Evolutionary conservation across 2,888 invertebrate species (phyloP).

Genomic region (Ptilodon capucinus): DNA sequence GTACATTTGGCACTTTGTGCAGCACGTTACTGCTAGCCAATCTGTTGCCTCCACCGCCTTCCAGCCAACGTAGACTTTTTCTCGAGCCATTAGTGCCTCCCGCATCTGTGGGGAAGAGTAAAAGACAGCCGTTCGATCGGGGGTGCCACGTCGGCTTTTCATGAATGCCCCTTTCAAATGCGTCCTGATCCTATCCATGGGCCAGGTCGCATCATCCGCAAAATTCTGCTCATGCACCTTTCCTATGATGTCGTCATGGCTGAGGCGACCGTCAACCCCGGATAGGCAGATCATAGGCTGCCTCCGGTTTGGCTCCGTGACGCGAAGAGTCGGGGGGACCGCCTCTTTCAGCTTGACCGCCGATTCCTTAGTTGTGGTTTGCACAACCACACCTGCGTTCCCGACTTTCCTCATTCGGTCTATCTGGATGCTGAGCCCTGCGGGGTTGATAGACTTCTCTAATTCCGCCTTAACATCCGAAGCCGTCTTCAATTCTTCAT

Average conservation of each 20-base stretch:
- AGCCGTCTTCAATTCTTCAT: neutral
- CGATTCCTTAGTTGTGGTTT: conserved; percentile 2
- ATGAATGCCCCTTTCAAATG: neutral
- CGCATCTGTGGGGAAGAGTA: conserved; percentile 9
- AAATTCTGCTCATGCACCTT: conserved; percentile 11
- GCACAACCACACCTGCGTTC: conserved; percentile 16
- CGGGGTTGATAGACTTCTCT: neutral
- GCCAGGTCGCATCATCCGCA: conserved; percentile 3
- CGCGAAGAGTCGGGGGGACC: conserved; percentile 1
- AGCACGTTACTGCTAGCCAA: conserved; percentile 19
- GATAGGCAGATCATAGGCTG: conserved; percentile 5
- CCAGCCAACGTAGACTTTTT: conserved; percentile 18
- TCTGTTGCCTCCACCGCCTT: conserved; percentile 8
- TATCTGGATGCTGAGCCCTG: conserved; percentile 1
- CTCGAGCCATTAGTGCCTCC: neutral
- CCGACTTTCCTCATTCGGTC: neutral
- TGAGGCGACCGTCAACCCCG: fast-evolving
- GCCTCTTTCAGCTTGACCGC: conserved; percentile 7
- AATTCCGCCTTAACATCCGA: neutral
- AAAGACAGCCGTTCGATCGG: conserved; percentile 4
- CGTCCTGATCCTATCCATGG: neutral
- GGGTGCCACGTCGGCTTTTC: neutral
- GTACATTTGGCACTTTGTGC: conserved; percentile 38
- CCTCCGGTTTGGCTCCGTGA: conserved; percentile 1
- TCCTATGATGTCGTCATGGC: fast-evolving